A percentile compares a stretch with the other conserved stretches of the same genome.
These are phyloP conservation scores for Parauchenoglanis ngamensis DNA, from an alignment of 2,797 vertebrate genomes.

Conservation along the genomic window DNA sequence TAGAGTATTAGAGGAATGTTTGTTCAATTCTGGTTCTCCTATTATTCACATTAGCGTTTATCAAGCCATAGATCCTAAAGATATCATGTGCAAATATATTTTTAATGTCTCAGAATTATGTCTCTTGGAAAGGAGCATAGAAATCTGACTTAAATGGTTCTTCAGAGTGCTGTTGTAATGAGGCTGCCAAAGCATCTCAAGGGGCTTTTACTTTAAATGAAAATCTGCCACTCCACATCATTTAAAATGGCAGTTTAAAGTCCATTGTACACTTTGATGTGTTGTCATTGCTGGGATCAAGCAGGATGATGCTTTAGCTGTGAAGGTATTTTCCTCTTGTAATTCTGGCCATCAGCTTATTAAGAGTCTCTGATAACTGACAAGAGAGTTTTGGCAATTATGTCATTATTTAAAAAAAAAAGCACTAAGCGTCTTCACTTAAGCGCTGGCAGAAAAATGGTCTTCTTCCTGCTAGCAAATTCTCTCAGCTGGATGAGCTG, in stretches of 20 bases:
- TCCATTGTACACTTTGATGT: constrained; percentile 46
- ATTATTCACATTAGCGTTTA: constrained; percentile 6
- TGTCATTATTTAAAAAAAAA: constrained; percentile 68
- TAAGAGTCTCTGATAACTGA: constrained; percentile 66
- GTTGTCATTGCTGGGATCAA: constrained; percentile 56
- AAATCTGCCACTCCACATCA: background rate
- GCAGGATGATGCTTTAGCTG: constrained; percentile 53
- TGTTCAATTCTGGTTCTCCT: background rate
- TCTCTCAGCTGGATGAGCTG: constrained; percentile 55
- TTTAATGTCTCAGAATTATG: background rate
- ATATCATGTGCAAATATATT: background rate
- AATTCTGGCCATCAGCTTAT: constrained; percentile 64
- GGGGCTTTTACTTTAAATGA: constrained; percentile 31
- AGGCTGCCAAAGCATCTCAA: constrained; percentile 22
- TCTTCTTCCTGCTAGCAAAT: constrained; percentile 38
- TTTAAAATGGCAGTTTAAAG: constrained; percentile 26
- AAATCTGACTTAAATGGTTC: background rate
- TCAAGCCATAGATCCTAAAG: background rate
- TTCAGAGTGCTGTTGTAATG: constrained; percentile 12
- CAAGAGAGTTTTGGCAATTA: constrained; percentile 70
- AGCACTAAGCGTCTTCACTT: constrained; percentile 66
- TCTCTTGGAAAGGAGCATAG: background rate
- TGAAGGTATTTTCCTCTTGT: constrained; percentile 52
- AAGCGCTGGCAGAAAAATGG: constrained; percentile 61
- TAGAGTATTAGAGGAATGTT: background rate